Conservation (phyloP, 2,797 vertebrate genomes). For the Cirrhinus mrigala region DNA sequence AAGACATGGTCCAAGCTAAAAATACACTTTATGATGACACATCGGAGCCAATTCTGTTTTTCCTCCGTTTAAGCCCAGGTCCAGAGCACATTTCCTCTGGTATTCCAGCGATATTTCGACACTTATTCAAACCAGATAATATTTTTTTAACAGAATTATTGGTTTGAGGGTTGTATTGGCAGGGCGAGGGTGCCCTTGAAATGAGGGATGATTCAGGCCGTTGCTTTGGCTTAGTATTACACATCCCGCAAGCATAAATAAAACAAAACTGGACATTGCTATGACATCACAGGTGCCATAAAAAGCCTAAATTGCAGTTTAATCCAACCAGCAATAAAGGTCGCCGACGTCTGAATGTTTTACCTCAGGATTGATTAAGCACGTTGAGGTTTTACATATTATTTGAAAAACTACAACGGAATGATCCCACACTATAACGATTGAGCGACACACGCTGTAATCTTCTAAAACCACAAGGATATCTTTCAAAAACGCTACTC, state of each 20-base stretch:
- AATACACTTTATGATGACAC: conserved; percentile 77
- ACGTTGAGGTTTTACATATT: conserved; percentile 39
- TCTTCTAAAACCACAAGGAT: conserved; percentile 42
- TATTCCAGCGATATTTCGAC: conserved; percentile 78
- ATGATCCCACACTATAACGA: conserved; percentile 35
- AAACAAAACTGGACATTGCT: conserved; percentile 36
- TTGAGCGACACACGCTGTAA: conserved; percentile 9
- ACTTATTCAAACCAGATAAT: conserved; percentile 78
- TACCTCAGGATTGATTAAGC: conserved; percentile 32
- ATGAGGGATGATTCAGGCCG: conserved; percentile 72
- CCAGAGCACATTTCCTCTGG: conserved; percentile 72
- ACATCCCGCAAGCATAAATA: conserved; percentile 66
- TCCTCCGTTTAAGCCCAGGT: conserved; percentile 70
- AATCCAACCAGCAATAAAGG: conserved; percentile 16
- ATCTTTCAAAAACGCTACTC: conserved; percentile 31
- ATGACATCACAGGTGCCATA: conserved; percentile 47
- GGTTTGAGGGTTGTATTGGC: conserved; percentile 70
- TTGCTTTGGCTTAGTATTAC: conserved; percentile 65
- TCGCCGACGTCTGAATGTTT: conserved; percentile 20
- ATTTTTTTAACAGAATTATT: conserved; percentile 69
- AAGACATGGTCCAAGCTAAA: conserved; percentile 75
- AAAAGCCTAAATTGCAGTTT: conserved; percentile 18
- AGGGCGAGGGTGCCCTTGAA: conserved; percentile 54
- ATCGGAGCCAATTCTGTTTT: conserved; percentile 73
- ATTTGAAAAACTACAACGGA: conserved; percentile 35